phyloP scores from a whole-genome alignment of 2,888 invertebrate species.

The Morpho deidamia region DNA sequence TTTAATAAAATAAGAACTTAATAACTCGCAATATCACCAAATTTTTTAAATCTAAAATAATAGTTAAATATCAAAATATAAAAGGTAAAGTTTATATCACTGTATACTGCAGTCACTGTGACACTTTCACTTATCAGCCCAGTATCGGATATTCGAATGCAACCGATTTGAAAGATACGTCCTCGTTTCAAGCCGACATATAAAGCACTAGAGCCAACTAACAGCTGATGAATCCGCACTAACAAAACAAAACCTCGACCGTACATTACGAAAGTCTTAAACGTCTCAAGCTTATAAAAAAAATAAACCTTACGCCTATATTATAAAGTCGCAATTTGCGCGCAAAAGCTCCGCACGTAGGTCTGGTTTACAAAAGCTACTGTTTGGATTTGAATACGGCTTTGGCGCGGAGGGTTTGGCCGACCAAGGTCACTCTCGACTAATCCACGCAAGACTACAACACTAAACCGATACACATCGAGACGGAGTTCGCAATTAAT shows the following conservation, averaged over 20 bases:
- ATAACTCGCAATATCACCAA: neutral
- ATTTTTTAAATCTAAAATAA: neutral
- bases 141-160: slow-evolving; percentile 4
- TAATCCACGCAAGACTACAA: slow-evolving; percentile 63
- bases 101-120: neutral
- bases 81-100: slow-evolving; percentile 14
- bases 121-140: slow-evolving; percentile 16
- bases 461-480: slow-evolving; percentile 59
- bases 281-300: slow-evolving; percentile 32
- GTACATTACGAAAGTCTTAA: slow-evolving; percentile 35
- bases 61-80: neutral
- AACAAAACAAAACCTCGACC: slow-evolving; percentile 57
- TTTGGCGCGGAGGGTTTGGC: slow-evolving; percentile 42
- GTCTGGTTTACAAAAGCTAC: slow-evolving; percentile 57
- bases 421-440: slow-evolving; percentile 66
- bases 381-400: slow-evolving; percentile 66
- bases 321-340: slow-evolving; percentile 40
- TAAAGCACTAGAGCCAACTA: slow-evolving; percentile 52
- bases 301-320: slow-evolving; percentile 39
- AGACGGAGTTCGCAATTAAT: slow-evolving; percentile 47
- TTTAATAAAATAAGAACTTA: too few species aligned
- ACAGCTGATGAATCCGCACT: slow-evolving; percentile 72
- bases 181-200: slow-evolving; percentile 43
- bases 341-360: slow-evolving; percentile 52
- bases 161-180: slow-evolving; percentile 39